A percentile compares a stretch with the other conserved stretches of the same genome.
phyloP scores from a whole-genome alignment of 2,113 vertebrate genomes.

The Tachysurus fulvidraco region DNA sequence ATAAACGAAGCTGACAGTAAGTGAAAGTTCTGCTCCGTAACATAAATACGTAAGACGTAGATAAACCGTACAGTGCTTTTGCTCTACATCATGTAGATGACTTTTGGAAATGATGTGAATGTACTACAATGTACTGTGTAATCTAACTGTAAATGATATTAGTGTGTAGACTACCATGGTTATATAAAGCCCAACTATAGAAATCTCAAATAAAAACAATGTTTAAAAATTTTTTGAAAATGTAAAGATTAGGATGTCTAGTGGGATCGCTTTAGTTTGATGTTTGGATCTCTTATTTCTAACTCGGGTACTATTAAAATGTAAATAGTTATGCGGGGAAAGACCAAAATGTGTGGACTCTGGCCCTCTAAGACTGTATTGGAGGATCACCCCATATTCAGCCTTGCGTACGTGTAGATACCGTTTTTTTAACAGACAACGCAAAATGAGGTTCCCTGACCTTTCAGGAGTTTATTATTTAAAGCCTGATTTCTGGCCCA shows the following conservation, averaged over 20 bases:
- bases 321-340: slow-evolving; percentile 2
- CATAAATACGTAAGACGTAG: not conserved
- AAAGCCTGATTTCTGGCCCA: not conserved
- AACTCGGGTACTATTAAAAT: not conserved
- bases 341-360: slow-evolving; percentile 8
- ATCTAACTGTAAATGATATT: not conserved
- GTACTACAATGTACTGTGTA: not conserved
- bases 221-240: not conserved
- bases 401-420: not conserved
- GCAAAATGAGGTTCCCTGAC: not conserved
- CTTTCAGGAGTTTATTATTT: not conserved
- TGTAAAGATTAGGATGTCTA: not conserved
- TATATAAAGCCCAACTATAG: not conserved
- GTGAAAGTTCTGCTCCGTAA: not conserved
- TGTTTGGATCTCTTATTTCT: not conserved
- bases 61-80: not conserved
- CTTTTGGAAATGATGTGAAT: not conserved
- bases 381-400: not conserved
- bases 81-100: not conserved
- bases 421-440: not conserved
- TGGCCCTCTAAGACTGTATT: not conserved
- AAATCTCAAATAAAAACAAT: not conserved
- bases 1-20: not conserved
- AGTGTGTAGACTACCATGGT: not conserved
- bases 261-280: not conserved